Evolutionary conservation across 2,797 vertebrate species (phyloP), one percentile per base, ranked within the genome.

Genomic region (Syngnathus rostellatus): DNA sequence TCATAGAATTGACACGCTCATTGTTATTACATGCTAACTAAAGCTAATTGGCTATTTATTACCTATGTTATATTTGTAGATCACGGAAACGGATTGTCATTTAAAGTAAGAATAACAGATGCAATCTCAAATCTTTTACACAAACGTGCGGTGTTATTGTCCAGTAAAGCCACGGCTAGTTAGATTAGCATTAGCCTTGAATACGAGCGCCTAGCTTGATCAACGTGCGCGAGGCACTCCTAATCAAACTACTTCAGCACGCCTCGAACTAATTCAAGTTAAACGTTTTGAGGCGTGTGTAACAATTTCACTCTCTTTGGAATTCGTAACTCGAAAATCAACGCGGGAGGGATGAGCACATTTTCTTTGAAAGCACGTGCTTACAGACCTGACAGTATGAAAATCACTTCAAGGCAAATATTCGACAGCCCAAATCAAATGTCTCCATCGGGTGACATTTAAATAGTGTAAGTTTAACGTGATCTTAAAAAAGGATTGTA

Each of bases 21-120:
- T 89, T 88, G 88, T 89, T 84, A 85, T 77, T 77, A 76, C 72
- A 67, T 77, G 87, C 85, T 88, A 85, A 74, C 72, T 41, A 63
- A 64, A 57, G 72, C 69, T 78, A 77, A 64, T 70, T 69, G 75
- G 73, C 66, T 70, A 23, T 68, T 62, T 62, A 77, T 75, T 69
- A 66, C 63, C 43, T 61, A 45, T 45, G 43, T 50, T 21, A 64
- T 16, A 66, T 31, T 62, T 43, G 19, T 5, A 0, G 9, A 1
- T n/a, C 8, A 8, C 14, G 11, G 37, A 38, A 0, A 40, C 16
- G 8, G 7, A 50, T 45, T 37, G 23, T 17, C 14, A 31, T 16
- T n/a, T 50, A 25, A 17, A 10, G 25, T 19, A 19, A 2, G 31
- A 45, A 8, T 25, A 16, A n/a, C 19, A 63, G 39, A 45, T 5